A percentile compares a stretch with the other conserved stretches of the same genome.
Evolutionary conservation across 2,888 invertebrate species (phyloP).

Genomic region (Zelleria hepariella): DNA sequence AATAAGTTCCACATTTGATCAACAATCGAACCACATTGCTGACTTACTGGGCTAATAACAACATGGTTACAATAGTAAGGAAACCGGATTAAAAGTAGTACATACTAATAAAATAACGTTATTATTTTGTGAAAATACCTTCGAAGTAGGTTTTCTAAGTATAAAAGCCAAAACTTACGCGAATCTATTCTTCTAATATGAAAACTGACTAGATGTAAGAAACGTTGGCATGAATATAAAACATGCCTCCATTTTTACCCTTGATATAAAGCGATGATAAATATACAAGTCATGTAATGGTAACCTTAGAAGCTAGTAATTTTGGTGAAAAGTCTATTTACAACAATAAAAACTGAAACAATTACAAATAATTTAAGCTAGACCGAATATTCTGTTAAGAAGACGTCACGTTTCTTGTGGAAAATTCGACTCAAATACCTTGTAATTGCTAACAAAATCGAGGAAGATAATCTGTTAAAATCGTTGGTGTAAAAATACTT

Average conservation of each 20-base stretch:
- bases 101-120: no score
- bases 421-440: not conserved
- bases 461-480: not conserved
- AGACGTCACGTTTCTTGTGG: conserved; percentile 2
- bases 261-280: conserved; percentile 37
- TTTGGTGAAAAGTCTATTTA: conserved; percentile 44
- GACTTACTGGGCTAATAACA: not conserved
- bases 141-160: not conserved
- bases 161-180: not conserved
- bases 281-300: conserved; percentile 55
- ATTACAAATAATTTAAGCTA: not conserved
- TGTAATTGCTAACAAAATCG: not conserved
- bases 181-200: conserved; percentile 24
- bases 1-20: not conserved
- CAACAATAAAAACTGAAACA: conserved; percentile 23
- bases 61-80: not conserved
- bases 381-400: not conserved
- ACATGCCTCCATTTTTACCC: conserved; percentile 44
- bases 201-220: conserved; percentile 64
- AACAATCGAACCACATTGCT: not conserved
- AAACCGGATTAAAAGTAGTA: not conserved
- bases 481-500: conserved; percentile 3
- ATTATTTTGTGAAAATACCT: not conserved
- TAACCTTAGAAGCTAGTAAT: conserved; percentile 40
- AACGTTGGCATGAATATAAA: conserved; percentile 31